Evolutionary conservation across 2,888 invertebrate genomes (phyloP).

Genomic region (Alentia gelatinosa): DNA sequence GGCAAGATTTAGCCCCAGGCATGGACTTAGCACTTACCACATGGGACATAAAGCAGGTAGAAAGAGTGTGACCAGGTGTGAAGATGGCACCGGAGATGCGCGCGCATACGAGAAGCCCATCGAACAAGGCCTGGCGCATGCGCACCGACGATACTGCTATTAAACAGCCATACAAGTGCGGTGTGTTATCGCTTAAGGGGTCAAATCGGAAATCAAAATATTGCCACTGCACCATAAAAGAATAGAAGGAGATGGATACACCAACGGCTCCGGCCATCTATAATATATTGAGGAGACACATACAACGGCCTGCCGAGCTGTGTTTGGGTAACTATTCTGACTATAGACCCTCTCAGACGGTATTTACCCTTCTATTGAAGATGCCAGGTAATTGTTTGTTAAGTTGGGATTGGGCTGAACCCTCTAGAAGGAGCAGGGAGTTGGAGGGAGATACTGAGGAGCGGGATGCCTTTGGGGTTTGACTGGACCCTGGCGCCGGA

Average conservation of each 20-base stretch:
- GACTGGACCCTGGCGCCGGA: not conserved
- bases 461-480: not conserved
- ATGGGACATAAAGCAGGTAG: not conserved
- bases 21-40: not conserved
- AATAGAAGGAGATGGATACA: not conserved
- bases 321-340: not conserved
- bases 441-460: too few relatives aligned
- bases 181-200: not conserved
- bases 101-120: not conserved
- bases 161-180: not conserved
- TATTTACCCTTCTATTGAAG: not conserved
- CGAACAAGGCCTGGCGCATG: not conserved
- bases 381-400: not conserved
- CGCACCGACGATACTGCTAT: not conserved
- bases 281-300: not conserved
- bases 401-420: not conserved
- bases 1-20: not conserved
- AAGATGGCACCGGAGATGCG: constrained; percentile 1
- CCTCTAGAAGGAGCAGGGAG: not conserved
- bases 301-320: not conserved
- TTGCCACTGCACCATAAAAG: not conserved
- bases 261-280: not conserved
- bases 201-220: not conserved
- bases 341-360: not conserved
- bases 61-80: not conserved